A percentile compares a stretch with the other conserved stretches of the same genome.
These are phyloP conservation scores for Drosophila anceps DNA, from an alignment of 2,888 invertebrate genomes.

Conservation along the genomic window DNA sequence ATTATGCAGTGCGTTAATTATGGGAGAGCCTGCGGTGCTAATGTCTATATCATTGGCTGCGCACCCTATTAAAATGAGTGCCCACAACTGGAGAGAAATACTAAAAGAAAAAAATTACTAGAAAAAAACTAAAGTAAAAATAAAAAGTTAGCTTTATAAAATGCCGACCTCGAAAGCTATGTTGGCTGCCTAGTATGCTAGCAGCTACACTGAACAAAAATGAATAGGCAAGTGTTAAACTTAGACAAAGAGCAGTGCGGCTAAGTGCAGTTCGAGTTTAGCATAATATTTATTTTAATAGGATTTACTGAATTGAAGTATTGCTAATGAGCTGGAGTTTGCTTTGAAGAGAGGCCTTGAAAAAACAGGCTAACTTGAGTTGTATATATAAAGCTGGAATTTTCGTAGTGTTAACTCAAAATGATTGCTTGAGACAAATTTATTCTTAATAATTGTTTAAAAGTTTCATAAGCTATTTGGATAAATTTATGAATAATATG, in stretches of 20 bases:
- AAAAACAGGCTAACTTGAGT: no score
- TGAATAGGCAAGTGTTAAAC: neutral
- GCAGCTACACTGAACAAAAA: slow-evolving; percentile 4
- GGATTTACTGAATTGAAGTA: no score
- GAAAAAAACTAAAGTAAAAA: slow-evolving; percentile 6
- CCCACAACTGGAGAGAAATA: slow-evolving; percentile 8
- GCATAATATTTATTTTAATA: neutral
- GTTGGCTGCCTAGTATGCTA: slow-evolving; percentile 1
- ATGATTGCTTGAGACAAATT: no score
- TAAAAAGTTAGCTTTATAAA: slow-evolving; percentile 56
- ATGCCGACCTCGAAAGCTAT: slow-evolving; percentile 22
- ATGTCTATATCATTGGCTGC: slow-evolving; percentile 60
- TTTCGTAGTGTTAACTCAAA: no score
- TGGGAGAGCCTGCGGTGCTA: slow-evolving; percentile 56
- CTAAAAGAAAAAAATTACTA: slow-evolving; percentile 3
- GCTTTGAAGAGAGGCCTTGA: no score
- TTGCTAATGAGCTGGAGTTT: neutral
- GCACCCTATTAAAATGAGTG: slow-evolving; percentile 45
- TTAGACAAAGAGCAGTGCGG: neutral
- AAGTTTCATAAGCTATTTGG: no score
- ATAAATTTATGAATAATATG: no score
- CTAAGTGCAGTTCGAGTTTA: neutral
- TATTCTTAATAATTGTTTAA: no score
- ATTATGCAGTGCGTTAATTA: slow-evolving; percentile 61
- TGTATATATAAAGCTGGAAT: no score